These are phyloP conservation scores for Albula goreensis DNA, from an alignment of 2,113 vertebrate genomes.

Conservation along the genomic window DNA sequence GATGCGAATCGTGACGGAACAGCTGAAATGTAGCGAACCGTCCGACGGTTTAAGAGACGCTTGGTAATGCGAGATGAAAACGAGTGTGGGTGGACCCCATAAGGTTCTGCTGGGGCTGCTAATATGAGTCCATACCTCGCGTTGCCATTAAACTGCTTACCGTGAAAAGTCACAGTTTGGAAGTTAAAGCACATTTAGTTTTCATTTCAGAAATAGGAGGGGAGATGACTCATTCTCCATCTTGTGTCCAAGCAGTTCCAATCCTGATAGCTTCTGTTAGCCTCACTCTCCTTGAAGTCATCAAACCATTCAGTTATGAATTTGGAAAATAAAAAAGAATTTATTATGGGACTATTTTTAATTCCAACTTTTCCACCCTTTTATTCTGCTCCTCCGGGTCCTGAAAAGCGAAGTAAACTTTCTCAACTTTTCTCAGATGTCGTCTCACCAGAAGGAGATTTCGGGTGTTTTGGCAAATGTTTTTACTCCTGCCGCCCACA, in stretches of 20 bases:
- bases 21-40: neutral
- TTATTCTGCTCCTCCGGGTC: neutral
- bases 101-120: neutral
- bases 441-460: neutral
- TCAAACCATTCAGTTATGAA: neutral
- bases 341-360: neutral
- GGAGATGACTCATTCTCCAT: neutral
- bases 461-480: too few species aligned
- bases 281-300: neutral
- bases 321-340: neutral
- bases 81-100: neutral
- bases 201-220: neutral
- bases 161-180: neutral
- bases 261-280: neutral
- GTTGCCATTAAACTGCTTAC: neutral
- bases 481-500: too few species aligned
- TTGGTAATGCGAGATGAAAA: too few species aligned
- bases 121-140: neutral
- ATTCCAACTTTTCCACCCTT: too few species aligned
- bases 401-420: neutral
- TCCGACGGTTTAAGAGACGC: neutral
- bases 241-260: neutral
- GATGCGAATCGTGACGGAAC: too few species aligned
- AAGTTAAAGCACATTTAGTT: neutral
- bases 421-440: neutral